Base-by-base conservation (phyloP, 2,113 vertebrate genomes). In the Seriola dumerili region DNA sequence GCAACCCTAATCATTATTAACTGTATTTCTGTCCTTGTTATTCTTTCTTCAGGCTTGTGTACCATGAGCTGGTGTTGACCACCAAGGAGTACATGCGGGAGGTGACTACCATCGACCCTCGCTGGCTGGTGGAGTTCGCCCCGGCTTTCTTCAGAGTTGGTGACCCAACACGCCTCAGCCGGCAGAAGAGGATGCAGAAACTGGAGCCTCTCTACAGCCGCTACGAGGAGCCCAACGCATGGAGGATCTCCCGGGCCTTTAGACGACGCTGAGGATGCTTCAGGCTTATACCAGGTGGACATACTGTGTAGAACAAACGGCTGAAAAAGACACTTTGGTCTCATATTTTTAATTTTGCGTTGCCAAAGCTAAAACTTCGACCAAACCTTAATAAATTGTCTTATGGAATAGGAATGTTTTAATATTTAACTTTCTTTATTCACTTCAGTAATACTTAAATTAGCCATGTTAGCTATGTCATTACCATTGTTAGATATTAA, bases 61-160 rank as follows among this genome's bases (percentile, higher is more conserved):
- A 97, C 80, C 97, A 98, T 0, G 97, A 98, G 16, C 91, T 98
- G 85, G 97, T 98, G 81, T 93, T 98, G 85, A 98, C 97, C 75
- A 98, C 97, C 10, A 98, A 98, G 86, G 97, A 98, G 5, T 98
- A 98, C 78, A 98, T 98, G 97, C 93, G 97, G 0, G 97, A 98
- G 67, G 97, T 98, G 88, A 98, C 97, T 0, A 98, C 97, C 38
- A 98, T 98, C 0, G 97, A 98, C 62, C 97, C 97, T 1, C 95
- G 97, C 61, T 98, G 97, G 97, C 95, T 98, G 72, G 97, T 98
- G 80, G 97, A 97, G 68, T 98, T 98, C 62, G 96, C 97, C 0
- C 97, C 97, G 0, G 97, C 97, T 23, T 98, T 98, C 94, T 98
- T 97, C 93, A 97, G 97, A 86, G 97, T 98, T 32, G 97, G 96